phyloP scores from a whole-genome alignment of 2,113 vertebrate genomes.

The Chloropsis cyanopogon region DNA sequence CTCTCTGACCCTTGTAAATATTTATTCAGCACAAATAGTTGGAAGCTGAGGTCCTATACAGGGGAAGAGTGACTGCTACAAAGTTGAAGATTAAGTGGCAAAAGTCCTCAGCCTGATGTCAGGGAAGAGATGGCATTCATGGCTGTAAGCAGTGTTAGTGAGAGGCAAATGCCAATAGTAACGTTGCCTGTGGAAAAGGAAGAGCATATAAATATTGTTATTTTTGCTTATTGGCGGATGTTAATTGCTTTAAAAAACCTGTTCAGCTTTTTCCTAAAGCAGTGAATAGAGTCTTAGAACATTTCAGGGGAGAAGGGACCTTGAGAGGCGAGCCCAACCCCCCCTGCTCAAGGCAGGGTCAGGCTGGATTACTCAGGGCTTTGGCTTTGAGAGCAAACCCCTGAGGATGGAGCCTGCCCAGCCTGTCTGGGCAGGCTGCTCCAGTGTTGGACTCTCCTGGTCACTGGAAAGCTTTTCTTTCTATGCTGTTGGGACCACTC shows the following conservation, averaged over 20 bases:
- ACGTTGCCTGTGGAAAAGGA: neutral
- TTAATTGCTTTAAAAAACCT: neutral
- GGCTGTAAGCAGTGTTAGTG: neutral
- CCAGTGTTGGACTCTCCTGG: neutral
- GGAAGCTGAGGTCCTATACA: neutral
- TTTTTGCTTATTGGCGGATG: neutral
- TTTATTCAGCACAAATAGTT: neutral
- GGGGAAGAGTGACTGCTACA: neutral
- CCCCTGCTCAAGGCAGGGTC: neutral
- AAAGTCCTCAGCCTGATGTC: neutral
- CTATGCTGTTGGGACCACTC: neutral
- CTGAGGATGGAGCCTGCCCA: neutral
- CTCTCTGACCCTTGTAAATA: slow-evolving; percentile 13
- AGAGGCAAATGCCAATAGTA: neutral
- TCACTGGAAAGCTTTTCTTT: neutral
- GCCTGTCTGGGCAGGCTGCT: neutral
- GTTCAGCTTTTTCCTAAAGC: neutral
- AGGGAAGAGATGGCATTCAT: neutral
- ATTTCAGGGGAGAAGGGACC: neutral
- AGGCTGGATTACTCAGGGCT: neutral
- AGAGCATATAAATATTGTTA: neutral
- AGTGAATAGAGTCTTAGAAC: neutral
- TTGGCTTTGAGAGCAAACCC: neutral
- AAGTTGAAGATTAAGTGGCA: neutral
- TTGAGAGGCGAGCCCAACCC: neutral